Percentiles rank a stretch among this genome's conserved stretches.
Evolutionary conservation across 1,140 invertebrate genomes (phyloP).

Genomic region (Drosophila repletoides): DNA sequence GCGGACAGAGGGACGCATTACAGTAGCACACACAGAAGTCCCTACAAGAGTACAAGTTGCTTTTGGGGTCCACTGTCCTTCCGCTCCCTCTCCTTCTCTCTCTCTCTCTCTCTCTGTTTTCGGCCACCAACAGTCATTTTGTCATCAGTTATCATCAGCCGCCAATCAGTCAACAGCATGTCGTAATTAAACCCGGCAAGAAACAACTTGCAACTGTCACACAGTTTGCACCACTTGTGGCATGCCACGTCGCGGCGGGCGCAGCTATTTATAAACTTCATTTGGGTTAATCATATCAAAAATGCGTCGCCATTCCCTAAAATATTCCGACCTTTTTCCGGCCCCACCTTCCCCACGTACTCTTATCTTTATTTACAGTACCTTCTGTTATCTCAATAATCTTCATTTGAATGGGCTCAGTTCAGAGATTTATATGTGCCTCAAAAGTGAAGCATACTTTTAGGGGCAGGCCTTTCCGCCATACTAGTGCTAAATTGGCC

Average conservation of each 20-base stretch:
- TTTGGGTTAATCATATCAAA: background rate
- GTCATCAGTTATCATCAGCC: slow-evolving; percentile 24
- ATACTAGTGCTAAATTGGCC: no score
- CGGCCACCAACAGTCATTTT: slow-evolving; percentile 18
- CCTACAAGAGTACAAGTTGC: no score
- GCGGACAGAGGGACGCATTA: background rate
- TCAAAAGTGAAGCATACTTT: slow-evolving; percentile 7
- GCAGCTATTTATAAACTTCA: slow-evolving; percentile 9
- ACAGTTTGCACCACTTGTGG: slow-evolving; percentile 3
- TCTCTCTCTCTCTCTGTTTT: background rate
- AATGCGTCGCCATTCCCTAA: background rate
- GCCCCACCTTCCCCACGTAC: no score
- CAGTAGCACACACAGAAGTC: background rate
- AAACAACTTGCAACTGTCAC: background rate
- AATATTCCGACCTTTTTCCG: no score
- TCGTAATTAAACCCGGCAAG: slow-evolving; percentile 64
- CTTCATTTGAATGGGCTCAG: background rate
- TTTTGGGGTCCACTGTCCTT: no score
- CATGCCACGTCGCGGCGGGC: slow-evolving; percentile 3
- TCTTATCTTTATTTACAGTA: no score
- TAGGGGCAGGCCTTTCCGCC: background rate
- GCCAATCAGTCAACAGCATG: slow-evolving; percentile 70
- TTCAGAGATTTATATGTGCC: slow-evolving; percentile 1
- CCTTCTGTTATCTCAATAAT: slow-evolving; percentile 2
- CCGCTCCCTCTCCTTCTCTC: no score